Conservation (phyloP, 2,113 vertebrate species). For the Caranx ignobilis region DNA sequence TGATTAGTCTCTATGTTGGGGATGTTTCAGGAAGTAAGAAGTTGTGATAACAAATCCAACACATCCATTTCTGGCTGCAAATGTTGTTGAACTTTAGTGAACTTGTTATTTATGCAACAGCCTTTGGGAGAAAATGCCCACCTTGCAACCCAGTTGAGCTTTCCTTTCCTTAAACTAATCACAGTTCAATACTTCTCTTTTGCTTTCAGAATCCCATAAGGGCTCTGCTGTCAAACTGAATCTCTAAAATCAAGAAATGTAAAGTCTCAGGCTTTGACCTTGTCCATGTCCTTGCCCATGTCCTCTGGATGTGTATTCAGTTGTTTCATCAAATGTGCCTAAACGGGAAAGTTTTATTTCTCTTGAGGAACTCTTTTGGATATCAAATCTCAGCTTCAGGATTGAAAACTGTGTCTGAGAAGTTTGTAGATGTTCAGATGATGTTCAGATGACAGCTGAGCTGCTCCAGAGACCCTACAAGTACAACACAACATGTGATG, state of each 20-base stretch:
- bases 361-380: too few species aligned
- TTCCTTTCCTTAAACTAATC: slow-evolving; percentile 32
- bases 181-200: slow-evolving; percentile 19
- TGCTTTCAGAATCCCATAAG: slow-evolving; percentile 24
- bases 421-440: too few species aligned
- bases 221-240: slow-evolving; percentile 29
- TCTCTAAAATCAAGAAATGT: slow-evolving; percentile 1
- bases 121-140: slow-evolving; percentile 3
- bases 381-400: too few species aligned
- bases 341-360: too few species aligned
- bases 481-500: too few species aligned
- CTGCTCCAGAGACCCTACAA: too few species aligned
- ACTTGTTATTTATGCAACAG: slow-evolving; percentile 1
- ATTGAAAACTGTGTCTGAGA: too few species aligned
- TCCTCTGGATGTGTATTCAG: too few species aligned
- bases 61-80: slow-evolving; percentile 29
- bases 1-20: neutral
- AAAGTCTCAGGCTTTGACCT: slow-evolving; percentile 33
- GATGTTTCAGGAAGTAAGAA: slow-evolving; percentile 7
- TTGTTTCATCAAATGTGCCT: too few species aligned
- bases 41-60: slow-evolving; percentile 3
- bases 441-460: too few species aligned
- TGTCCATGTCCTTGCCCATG: neutral
- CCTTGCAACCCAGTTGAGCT: slow-evolving; percentile 33
- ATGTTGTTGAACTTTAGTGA: neutral